Base-by-base conservation (phyloP, 2,113 vertebrate genomes). In the Ceyx margarethae region DNA sequence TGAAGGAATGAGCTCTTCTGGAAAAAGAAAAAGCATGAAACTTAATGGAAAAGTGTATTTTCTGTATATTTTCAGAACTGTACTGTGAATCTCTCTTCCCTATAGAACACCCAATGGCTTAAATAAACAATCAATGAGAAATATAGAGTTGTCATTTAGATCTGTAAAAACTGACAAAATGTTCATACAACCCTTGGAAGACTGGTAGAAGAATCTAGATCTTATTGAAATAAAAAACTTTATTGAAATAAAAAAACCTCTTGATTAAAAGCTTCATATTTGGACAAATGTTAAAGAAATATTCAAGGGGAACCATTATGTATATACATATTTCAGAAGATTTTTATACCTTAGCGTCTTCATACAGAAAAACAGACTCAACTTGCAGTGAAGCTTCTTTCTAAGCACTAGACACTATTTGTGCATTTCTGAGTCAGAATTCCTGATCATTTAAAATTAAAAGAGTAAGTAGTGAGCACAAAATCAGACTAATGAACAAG, bases 41-140 rank as follows among this genome's bases (percentile, higher is more conserved):
- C 71, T 62, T 80, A 85, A 89, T 82, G 43, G 56, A 83, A 87
- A 96, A 77, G 2, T 60, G 23, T 87, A 53, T 78, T 89, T 96
- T 91, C 46, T 89, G 60, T 6, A 80, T 46, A 72, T 82, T 64
- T 85, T 66, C 77, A 78, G 17, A 78, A 75, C 14, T 66, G 9
- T 40, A 54, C 16, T 61, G 71, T 54, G 58, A 79, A 61, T 68
- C 19, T 45, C 17, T 78, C 8, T 22, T 72, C 94, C 37, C 46
- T 88, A 33, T 48, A 64, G 60, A 77, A 73, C 60, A 95, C 7
- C 12, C 48, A 56, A 31, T 77, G 37, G 7, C 54, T 94, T 75
- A 64, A 87, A 64, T 28, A 74, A 57, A 73, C 46, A 80, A 86
- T 3, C 25, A 40, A 6, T 25, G 35, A 53, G 57, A 88, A 61